Base-by-base conservation (phyloP, 2,113 vertebrate species). In the Macrotis lagotis region DNA sequence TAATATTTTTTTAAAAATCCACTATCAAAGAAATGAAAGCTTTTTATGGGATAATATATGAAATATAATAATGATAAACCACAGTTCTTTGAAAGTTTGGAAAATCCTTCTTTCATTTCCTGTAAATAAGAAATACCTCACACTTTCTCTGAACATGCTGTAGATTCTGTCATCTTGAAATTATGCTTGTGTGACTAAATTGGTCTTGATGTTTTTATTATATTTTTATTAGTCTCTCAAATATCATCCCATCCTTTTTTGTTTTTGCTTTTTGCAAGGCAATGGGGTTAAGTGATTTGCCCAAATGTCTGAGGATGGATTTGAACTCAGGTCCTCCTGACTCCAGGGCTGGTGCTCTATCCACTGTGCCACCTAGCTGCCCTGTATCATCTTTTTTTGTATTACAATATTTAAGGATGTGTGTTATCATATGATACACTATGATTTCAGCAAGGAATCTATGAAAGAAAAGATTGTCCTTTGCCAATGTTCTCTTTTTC, bases 391-490 rank as follows among this genome's bases (percentile, higher is more conserved):
- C n/a, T n/a, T n/a, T n/a, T 96, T 96, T 96, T 89, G 91, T 93
- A 94, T 95, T 96, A 95, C 48, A 6, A 25, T 90, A 95, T 97
- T 95, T 50, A 95, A 90, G 28, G 93, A 96, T 91, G 9, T 91
- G 28, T 93, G 94, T 92, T 94, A 93, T 95, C 19, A 19, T 89
- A 92, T 83, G 88, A 91, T 90, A 94, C 10, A 88, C 96, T 96
- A 91, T 91, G 90, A 74, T 95, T 95, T 96, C 83, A 92, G 44
- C 94, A 96, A 96, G 0, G 0, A 95, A 92, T 88, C 44, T 94
- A 1, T 92, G 47, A 94, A 95, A 96, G 55, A 51, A 97, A 97
- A 95, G 37, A 91, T 90, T 55, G 4, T 44, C n/a, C 31, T 53
- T 24, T 91, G 50, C 14, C 93, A 74, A 92, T 48, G 2, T 26